Evolutionary conservation across 2,888 invertebrate species (phyloP), one percentile per base, ranked within the genome.

Genomic region (Ormyrus nitidulus): DNA sequence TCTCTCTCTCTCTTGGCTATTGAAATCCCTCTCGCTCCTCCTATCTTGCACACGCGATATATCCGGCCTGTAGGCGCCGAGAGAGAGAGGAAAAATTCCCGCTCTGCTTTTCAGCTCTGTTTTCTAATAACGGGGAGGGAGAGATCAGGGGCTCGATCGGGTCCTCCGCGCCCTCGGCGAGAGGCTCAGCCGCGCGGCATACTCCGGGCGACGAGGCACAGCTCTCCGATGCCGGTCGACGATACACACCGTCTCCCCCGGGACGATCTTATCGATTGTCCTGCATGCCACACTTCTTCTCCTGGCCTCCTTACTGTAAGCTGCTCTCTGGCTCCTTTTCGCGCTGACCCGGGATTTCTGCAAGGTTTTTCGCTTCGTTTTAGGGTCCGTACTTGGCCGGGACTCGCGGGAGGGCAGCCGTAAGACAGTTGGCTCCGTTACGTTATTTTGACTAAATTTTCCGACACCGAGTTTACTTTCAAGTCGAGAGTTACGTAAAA

Each of bases 261-360:
- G 71, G 76, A 80, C 68, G 71, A 77, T 69, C 65, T 80, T 77
- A 80, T 77, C 80, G 69, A 66, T 4, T 34, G 34, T 34, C 34
- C 34, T 34, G 34, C 34, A 34, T 4, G 34, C 34, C 34, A 34
- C 34, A 34, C 34, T 34, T 34, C 34, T 3, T 61, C 64, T 51
- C 79, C 51, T 74, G 53, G 54, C 44, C 62, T 68, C 13, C 34
- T 65, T 58, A 19, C 19, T 59, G 58, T 19, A 53, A 9, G 46
- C 7, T 7, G n/a, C 54, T 53, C 34, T 56, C 48, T 13, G 65
- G 10, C 10, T 62, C 44, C 48, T 61, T 11, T 13, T 44, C 62
- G 48, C 51, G 34, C 34, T 4, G 49, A 56, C 46, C 34, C n/a
- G 49, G 49, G 10, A 34, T 34, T 34, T 34, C 34, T 34, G 34